phyloP scores from a whole-genome alignment of 2,113 vertebrate genomes.

The Gymnorhina tibicen region DNA sequence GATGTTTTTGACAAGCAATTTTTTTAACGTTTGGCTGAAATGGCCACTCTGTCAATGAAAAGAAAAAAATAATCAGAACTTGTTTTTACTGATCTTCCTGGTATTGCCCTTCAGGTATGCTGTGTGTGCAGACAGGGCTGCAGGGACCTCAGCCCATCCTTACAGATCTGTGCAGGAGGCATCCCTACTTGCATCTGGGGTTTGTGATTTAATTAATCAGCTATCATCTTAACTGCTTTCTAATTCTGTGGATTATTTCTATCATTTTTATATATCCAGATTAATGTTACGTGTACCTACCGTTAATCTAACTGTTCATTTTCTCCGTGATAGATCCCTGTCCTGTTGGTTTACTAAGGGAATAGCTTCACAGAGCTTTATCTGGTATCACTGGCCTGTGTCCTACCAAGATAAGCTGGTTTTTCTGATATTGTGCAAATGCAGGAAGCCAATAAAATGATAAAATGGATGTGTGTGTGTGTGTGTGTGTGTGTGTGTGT shows the following conservation, averaged over 20 bases:
- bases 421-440: neutral
- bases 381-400: neutral
- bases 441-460: neutral
- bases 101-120: neutral
- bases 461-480: neutral
- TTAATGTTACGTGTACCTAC: fast-evolving
- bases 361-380: neutral
- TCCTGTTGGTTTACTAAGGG: neutral
- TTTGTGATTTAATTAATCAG: neutral
- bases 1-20: neutral
- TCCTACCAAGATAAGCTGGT: neutral
- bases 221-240: neutral
- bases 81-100: neutral
- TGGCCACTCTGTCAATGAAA: neutral
- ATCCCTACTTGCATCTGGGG: neutral
- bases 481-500: no score
- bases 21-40: neutral
- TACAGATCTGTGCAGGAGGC: neutral
- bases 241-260: neutral
- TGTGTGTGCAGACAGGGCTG: neutral
- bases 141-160: neutral
- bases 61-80: neutral
- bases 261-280: neutral
- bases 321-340: neutral
- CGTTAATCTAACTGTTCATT: neutral